phyloP scores from a whole-genome alignment of 2,888 invertebrate species.

The Blomia tropicalis region DNA sequence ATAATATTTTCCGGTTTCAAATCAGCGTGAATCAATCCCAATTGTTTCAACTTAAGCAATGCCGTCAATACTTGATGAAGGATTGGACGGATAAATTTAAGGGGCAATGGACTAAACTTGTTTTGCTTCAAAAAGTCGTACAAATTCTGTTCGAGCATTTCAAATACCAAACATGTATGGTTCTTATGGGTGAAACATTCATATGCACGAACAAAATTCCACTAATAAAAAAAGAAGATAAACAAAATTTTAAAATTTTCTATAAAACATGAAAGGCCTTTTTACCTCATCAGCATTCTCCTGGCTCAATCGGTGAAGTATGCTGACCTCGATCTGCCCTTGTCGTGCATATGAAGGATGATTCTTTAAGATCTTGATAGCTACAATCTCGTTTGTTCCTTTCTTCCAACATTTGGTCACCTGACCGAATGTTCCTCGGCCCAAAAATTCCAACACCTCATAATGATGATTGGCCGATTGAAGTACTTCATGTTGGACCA shows the following conservation, averaged over 20 bases:
- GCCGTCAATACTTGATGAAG: slow-evolving; percentile 87
- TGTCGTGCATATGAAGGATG: slow-evolving; percentile 99
- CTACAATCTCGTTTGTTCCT: slow-evolving; percentile 98
- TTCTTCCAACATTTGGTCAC: slow-evolving; percentile 99
- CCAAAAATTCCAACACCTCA: slow-evolving; percentile 94
- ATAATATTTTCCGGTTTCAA: slow-evolving; percentile 99
- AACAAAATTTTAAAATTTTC: no score
- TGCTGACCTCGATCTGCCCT: slow-evolving; percentile 91
- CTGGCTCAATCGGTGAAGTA: slow-evolving; percentile 56
- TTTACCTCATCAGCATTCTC: slow-evolving; percentile 75
- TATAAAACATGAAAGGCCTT: no score
- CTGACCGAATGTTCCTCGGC: slow-evolving; percentile 83
- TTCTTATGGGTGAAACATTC: slow-evolving; percentile 99
- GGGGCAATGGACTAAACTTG: slow-evolving; percentile 94
- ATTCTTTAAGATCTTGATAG: slow-evolving; percentile 99
- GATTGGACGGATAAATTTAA: slow-evolving; percentile 95
- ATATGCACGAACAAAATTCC: slow-evolving; percentile 98
- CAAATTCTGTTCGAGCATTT: slow-evolving; percentile 99
- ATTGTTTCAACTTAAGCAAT: slow-evolving; percentile 72
- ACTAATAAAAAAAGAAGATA: slow-evolving; percentile 39
- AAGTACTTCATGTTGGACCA: slow-evolving; percentile 92
- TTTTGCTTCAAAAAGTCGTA: slow-evolving; percentile 99
- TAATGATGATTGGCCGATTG: slow-evolving; percentile 82
- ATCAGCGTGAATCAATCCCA: slow-evolving; percentile 98
- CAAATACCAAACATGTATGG: slow-evolving; percentile 97